These are phyloP conservation scores for Cantharis lateralis DNA, from an alignment of 2,888 invertebrate species.

Conservation along the genomic window DNA sequence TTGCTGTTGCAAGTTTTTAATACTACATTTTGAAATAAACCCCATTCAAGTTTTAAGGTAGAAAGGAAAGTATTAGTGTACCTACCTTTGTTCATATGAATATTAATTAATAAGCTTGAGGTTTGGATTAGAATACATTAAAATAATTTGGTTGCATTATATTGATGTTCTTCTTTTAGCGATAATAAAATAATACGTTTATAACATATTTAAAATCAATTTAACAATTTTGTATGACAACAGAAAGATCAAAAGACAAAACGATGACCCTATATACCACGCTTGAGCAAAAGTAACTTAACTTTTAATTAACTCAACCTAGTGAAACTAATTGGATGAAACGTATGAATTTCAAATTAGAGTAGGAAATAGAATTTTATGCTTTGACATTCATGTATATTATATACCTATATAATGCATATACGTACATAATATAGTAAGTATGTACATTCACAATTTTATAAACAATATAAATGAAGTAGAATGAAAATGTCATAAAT, in stretches of 20 bases:
- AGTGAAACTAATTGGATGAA: constrained; percentile 4
- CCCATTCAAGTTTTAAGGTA: too few relatives aligned
- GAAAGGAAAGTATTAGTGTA: too few relatives aligned
- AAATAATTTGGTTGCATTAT: too few relatives aligned
- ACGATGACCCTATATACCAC: not conserved
- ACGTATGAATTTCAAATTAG: constrained; percentile 1
- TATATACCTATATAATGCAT: not conserved
- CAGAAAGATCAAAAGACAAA: not conserved
- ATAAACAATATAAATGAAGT: too few relatives aligned
- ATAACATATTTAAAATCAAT: not conserved
- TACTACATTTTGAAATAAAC: too few relatives aligned
- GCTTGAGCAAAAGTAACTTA: not conserved
- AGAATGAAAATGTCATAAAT: too few relatives aligned
- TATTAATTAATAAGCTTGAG: too few relatives aligned
- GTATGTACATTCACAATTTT: too few relatives aligned
- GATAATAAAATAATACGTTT: not conserved
- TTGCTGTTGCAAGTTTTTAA: too few relatives aligned
- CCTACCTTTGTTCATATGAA: too few relatives aligned
- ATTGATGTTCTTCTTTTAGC: not conserved
- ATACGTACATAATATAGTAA: too few relatives aligned
- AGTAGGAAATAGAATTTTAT: constrained; percentile 1
- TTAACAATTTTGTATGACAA: not conserved
- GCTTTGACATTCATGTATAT: not conserved
- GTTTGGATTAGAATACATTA: too few relatives aligned
- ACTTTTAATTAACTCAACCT: constrained; percentile 1